These are phyloP conservation scores for Austrolebias charrua DNA, from an alignment of 2,797 vertebrate genomes.

Conservation along the genomic window DNA sequence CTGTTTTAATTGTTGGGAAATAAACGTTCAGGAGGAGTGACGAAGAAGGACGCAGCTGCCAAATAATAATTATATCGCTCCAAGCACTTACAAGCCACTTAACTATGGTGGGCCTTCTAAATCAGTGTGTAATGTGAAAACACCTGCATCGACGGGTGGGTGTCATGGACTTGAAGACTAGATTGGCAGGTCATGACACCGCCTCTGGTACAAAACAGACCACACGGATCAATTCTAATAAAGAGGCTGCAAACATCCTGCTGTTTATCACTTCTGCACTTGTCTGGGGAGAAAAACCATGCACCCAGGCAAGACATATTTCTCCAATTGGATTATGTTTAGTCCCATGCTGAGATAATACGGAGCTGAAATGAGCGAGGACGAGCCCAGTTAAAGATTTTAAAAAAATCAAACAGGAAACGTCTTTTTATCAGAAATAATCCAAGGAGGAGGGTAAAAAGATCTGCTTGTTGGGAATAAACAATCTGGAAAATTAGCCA, in stretches of 20 bases:
- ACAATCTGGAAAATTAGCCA: not conserved
- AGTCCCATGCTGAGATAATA: constrained; percentile 20
- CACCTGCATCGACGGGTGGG: constrained; percentile 3
- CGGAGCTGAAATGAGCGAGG: constrained; percentile 7
- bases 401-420: constrained; percentile 15
- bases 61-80: constrained; percentile 30
- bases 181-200: constrained; percentile 11
- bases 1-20: constrained; percentile 2
- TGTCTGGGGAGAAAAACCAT: constrained; percentile 18
- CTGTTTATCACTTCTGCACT: constrained; percentile 16
- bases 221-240: constrained; percentile 37
- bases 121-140: constrained; percentile 26
- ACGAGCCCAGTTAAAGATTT: constrained; percentile 2
- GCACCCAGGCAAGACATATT: constrained; percentile 23
- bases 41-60: not conserved
- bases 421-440: not conserved
- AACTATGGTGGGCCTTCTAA: constrained; percentile 5
- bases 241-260: constrained; percentile 29
- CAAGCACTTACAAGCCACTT: constrained; percentile 32
- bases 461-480: not conserved
- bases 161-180: constrained; percentile 12
- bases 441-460: not conserved
- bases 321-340: constrained; percentile 43
- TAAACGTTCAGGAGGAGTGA: constrained; percentile 1
- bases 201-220: not conserved